A percentile compares a stretch with the other conserved stretches of the same genome.
Evolutionary conservation across 1,140 invertebrate genomes (phyloP).

Genomic region (Sycophaga agraensis): DNA sequence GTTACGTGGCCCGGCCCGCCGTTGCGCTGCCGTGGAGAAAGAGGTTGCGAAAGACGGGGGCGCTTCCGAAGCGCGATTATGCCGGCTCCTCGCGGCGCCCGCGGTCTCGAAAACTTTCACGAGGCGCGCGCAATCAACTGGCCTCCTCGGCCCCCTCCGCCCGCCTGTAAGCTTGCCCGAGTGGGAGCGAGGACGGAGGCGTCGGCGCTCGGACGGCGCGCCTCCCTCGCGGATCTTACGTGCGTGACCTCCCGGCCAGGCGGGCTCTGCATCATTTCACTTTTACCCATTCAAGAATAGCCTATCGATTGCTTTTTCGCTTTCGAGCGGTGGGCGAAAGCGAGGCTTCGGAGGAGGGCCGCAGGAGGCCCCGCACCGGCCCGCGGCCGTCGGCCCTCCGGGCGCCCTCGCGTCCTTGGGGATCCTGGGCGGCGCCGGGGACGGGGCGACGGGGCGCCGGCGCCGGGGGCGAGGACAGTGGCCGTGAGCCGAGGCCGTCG

Average conservation of each 20-base stretch:
- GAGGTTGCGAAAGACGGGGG: background rate
- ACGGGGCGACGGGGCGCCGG: slow-evolving; percentile 18
- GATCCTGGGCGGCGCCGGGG: too few relatives aligned
- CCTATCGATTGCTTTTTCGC: too few relatives aligned
- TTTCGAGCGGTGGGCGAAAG: too few relatives aligned
- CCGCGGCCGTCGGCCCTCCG: too few relatives aligned
- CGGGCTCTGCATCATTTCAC: too few relatives aligned
- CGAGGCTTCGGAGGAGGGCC: too few relatives aligned
- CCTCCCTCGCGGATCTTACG: background rate
- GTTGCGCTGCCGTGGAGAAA: too few relatives aligned
- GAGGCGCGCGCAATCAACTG: slow-evolving; percentile 25
- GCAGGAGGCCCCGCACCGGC: too few relatives aligned
- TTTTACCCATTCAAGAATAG: too few relatives aligned
- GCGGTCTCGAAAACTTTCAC: slow-evolving; percentile 3
- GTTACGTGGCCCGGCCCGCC: background rate
- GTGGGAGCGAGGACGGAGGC: background rate
- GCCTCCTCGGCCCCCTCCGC: slow-evolving; percentile 8
- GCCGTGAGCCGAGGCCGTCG: slow-evolving; percentile 49
- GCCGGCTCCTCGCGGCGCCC: background rate
- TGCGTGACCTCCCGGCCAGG: too few relatives aligned
- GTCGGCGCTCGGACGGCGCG: background rate
- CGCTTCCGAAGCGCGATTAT: background rate
- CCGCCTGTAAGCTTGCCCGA: slow-evolving; percentile 6
- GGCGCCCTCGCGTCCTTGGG: too few relatives aligned
- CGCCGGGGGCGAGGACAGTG: slow-evolving; percentile 49